Evolutionary conservation across 2,888 invertebrate species (phyloP), one percentile per base, ranked within the genome.

Genomic region (Machimus rusticus): DNA sequence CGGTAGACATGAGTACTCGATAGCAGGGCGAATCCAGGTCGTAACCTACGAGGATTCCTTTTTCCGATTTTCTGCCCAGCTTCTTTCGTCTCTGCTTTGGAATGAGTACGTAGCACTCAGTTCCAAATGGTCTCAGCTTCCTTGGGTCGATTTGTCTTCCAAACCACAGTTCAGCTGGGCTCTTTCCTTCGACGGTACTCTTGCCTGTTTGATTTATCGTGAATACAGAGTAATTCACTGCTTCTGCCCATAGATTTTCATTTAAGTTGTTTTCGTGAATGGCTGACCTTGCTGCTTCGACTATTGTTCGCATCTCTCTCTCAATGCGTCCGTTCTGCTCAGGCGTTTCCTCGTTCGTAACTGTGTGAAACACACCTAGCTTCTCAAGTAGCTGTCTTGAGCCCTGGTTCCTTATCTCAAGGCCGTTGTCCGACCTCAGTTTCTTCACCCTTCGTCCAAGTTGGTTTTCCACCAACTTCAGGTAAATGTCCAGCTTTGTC

Each of bases 271-370:
- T 89, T 9, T 87, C 85, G 87, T 89, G 88, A 39, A 90, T 87
- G 87, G 90, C 88, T 12, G 89, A 76, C 55, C 91, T 88, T 28
- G 90, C 91, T 31, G 90, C 89, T 88, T 91, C 91, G 8, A 91
- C 89, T 19, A 91, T 88, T 74, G 90, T 91, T 84, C 91, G 89
- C 88, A 90, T 92, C 87, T 91, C 90, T 12, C 91, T 89, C 86
- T 92, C 91, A 0, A 91, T 90, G 85, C 89, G 88, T 4, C 91
- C 91, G 89, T 92, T 93, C 89, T 92, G 91, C 89, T 92, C 90
- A 5, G 92, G 91, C 12, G 91, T 91, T 87, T 91, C 91, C 3
- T 89, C 87, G 0, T 90, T 90, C 9, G 90, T 89, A 87, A 78
- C 87, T 82, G 90, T 90, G 78, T 89, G 89, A 31, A 88, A 77